Percentiles rank a stretch among this genome's conserved stretches.
Evolutionary conservation across 2,888 invertebrate genomes (phyloP).

Genomic region (Meta bourneti): DNA sequence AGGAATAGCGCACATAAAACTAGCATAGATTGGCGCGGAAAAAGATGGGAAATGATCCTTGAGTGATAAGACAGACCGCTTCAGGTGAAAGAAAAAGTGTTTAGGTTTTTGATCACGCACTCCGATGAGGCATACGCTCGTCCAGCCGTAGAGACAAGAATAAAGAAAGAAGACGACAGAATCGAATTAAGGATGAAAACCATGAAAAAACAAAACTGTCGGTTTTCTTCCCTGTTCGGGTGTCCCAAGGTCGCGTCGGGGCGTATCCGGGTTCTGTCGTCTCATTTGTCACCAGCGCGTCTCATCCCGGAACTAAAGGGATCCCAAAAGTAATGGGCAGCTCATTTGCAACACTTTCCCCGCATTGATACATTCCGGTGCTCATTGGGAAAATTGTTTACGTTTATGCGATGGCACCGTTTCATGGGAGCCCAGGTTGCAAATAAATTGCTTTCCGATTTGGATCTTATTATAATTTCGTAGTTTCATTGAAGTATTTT

Average conservation of each 20-base stretch:
- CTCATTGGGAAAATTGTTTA: background rate
- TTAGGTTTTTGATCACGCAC: slow-evolving; percentile 50
- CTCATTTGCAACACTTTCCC: too few species aligned
- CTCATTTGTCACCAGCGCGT: slow-evolving; percentile 47
- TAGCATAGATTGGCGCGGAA: background rate
- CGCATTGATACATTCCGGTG: too few species aligned
- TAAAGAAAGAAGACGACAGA: slow-evolving; percentile 23
- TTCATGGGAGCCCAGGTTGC: too few species aligned
- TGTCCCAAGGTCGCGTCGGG: slow-evolving; percentile 54
- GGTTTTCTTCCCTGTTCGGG: slow-evolving; percentile 29
- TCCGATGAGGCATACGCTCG: slow-evolving; percentile 38
- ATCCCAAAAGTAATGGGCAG: too few species aligned
- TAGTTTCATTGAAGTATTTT: too few species aligned
- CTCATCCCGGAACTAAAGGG: slow-evolving; percentile 29
- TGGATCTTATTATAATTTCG: too few species aligned
- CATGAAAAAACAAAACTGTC: slow-evolving; percentile 23
- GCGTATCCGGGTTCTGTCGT: slow-evolving; percentile 53
- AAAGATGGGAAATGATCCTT: background rate
- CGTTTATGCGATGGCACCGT: background rate
- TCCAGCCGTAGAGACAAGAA: slow-evolving; percentile 40
- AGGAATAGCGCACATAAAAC: too few species aligned
- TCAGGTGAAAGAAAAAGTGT: slow-evolving; percentile 52
- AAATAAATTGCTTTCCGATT: too few species aligned
- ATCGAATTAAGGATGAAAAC: too few species aligned
- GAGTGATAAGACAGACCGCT: background rate